phyloP scores from a whole-genome alignment of 1,140 invertebrate genomes.

The Leptonema lineaticorne region DNA sequence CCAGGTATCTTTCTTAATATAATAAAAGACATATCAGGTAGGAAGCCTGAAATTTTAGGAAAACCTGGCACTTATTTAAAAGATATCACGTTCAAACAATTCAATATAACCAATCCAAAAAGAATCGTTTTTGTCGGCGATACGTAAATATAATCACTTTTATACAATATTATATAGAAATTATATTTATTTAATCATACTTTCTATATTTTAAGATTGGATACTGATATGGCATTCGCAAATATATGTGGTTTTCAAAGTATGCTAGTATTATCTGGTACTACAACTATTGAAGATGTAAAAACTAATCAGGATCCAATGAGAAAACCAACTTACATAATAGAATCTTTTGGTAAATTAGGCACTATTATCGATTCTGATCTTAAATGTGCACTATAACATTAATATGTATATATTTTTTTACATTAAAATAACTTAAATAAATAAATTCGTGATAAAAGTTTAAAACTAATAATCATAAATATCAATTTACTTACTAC shows the following conservation, averaged over 20 bases:
- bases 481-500: too few species aligned
- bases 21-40: constrained; percentile 46
- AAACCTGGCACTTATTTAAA: constrained; percentile 54
- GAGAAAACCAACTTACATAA: constrained; percentile 46
- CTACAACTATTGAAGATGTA: constrained; percentile 41
- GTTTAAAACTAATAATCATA: too few species aligned
- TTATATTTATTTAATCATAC: neutral
- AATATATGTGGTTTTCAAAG: constrained; percentile 51
- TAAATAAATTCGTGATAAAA: too few species aligned
- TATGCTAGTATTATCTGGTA: constrained; percentile 50
- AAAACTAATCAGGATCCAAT: neutral
- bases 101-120: constrained; percentile 44
- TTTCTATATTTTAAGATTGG: constrained; percentile 41
- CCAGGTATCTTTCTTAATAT: constrained; percentile 49
- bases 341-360: constrained; percentile 40
- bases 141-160: constrained; percentile 43
- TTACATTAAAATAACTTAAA: too few species aligned
- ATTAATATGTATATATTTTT: too few species aligned
- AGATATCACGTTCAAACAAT: constrained; percentile 31
- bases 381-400: too few species aligned
- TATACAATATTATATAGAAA: neutral
- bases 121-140: constrained; percentile 57
- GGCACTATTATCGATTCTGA: constrained; percentile 32
- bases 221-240: constrained; percentile 54
- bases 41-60: constrained; percentile 45